Conservation (phyloP, 2,113 vertebrate genomes). For the Pachycephala philippinensis region DNA sequence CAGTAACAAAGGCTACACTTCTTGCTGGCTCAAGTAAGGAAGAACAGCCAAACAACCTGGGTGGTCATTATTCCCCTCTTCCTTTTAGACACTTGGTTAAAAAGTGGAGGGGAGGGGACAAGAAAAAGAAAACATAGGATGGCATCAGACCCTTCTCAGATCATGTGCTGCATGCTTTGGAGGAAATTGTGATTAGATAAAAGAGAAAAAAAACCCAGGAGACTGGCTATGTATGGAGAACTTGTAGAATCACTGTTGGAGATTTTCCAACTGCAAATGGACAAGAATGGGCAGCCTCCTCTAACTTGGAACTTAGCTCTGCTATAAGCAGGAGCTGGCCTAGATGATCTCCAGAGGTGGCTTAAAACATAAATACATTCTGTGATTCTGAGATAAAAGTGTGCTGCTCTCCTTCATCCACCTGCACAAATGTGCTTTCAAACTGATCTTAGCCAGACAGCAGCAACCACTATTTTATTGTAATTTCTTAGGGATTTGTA, state of each 20-base stretch:
- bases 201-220: background rate
- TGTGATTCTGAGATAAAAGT: background rate
- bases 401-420: background rate
- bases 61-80: background rate
- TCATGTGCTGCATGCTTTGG: rapidly evolving
- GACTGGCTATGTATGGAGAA: background rate
- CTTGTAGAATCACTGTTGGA: background rate
- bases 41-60: background rate
- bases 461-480: background rate
- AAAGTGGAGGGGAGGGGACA: background rate
- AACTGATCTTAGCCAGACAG: background rate
- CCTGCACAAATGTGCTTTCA: background rate
- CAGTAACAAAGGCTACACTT: background rate
- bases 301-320: background rate
- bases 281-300: background rate
- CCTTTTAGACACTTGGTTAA: background rate
- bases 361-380: background rate
- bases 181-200: background rate
- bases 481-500: background rate
- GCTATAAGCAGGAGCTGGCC: background rate
- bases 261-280: background rate
- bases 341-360: background rate
- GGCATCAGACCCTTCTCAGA: background rate
- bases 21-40: background rate
- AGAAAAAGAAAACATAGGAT: background rate